Percentiles rank a stretch among this genome's conserved stretches.
Evolutionary conservation across 1,140 invertebrate species (phyloP).

Genomic region (Hydropsyche tenuis): DNA sequence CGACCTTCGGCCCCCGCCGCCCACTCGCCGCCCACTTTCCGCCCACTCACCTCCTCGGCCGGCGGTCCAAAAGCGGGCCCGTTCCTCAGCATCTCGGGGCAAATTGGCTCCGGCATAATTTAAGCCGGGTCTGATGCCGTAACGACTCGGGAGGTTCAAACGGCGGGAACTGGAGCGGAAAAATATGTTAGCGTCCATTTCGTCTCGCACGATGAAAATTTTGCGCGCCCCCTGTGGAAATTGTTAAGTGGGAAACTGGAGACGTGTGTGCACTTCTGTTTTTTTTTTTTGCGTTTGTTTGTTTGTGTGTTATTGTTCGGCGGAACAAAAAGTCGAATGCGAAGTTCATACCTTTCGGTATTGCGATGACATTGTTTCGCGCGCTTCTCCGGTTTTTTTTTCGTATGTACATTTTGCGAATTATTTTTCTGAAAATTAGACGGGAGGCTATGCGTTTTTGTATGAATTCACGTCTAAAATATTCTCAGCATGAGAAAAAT

Average conservation of each 20-base stretch:
- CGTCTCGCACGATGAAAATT: constrained; percentile 23
- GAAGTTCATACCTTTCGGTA: constrained; percentile 23
- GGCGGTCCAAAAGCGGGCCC: neutral
- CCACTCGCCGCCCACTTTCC: neutral
- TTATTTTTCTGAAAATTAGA: too few species aligned
- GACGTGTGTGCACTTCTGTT: neutral
- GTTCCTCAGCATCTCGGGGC: neutral
- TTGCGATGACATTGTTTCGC: constrained; percentile 5
- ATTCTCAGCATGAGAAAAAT: too few species aligned
- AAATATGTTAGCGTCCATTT: constrained; percentile 30
- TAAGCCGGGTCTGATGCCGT: constrained; percentile 25
- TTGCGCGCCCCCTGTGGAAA: constrained; percentile 10
- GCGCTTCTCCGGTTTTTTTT: neutral
- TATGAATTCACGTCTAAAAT: too few species aligned
- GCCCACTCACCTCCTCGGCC: neutral
- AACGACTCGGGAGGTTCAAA: constrained; percentile 5
- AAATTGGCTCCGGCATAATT: constrained; percentile 29
- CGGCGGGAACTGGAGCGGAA: constrained; percentile 29
- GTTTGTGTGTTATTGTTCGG: neutral
- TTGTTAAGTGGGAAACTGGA: constrained; percentile 23
- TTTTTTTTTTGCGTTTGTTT: too few species aligned
- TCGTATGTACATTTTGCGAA: too few species aligned
- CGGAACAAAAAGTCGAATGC: neutral
- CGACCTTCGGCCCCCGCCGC: neutral
- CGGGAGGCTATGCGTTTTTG: too few species aligned